Evolutionary conservation across 2,113 vertebrate genomes (phyloP).

Genomic region (Macroglossus sobrinus): DNA sequence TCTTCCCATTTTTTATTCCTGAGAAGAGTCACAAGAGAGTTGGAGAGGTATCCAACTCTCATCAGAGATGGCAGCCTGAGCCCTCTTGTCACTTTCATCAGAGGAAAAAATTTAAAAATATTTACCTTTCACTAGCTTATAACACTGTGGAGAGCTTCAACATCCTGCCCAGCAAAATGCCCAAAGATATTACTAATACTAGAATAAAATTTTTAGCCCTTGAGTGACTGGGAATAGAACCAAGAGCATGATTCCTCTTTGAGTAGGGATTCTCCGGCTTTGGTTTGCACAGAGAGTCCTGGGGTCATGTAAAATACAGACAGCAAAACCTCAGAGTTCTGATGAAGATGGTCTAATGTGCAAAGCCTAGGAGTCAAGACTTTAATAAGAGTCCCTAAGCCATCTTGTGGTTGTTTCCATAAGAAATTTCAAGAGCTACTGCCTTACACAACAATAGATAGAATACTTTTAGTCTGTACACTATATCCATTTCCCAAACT

Average conservation of each 20-base stretch:
- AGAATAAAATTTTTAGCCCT: background rate
- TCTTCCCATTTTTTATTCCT: background rate
- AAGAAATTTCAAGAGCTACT: background rate
- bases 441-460: background rate
- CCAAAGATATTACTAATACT: background rate
- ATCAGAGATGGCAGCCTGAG: background rate
- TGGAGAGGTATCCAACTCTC: background rate
- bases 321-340: background rate
- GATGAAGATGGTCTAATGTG: background rate
- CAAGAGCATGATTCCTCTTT: background rate
- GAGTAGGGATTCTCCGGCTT: background rate
- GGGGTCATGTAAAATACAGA: background rate
- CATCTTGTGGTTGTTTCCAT: background rate
- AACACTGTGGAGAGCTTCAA: background rate
- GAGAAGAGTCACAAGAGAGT: background rate
- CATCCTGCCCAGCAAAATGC: background rate
- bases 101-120: background rate
- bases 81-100: background rate
- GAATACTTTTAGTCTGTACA: background rate
- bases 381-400: background rate
- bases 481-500: background rate
- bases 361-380: background rate
- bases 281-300: background rate
- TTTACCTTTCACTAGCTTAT: background rate
- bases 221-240: background rate